Evolutionary conservation across 2,797 vertebrate genomes (phyloP), one percentile per base, ranked within the genome.

Genomic region (Acestrorhynchus altus): DNA sequence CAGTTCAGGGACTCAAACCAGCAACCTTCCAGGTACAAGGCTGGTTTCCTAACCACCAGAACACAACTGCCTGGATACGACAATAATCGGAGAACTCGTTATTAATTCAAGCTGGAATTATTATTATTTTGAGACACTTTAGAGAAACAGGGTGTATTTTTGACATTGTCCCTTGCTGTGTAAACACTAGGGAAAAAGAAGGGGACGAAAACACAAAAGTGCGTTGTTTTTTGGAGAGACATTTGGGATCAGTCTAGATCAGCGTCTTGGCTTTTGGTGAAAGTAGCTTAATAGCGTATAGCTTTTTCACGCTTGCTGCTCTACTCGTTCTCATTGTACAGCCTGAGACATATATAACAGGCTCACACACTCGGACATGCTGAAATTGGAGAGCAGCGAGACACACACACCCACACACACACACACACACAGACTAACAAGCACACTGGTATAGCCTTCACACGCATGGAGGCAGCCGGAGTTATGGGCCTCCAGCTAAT

Each of bases 341-440:
- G 57, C 31, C 18, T 8, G 57, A 35, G 31, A 31, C 39, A 66
- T 51, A 13, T 67, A 71, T 80, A 79, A 86, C 86, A 77, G 85
- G 83, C 67, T 76, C 49, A 46, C 52, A 39, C 79, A 86, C 83
- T 72, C 65, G 76, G 82, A 26, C 78, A 63, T 71, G 28, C 71
- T 81, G 78, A 84, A 85, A 84, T 72, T 69, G 78, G 83, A 73
- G 64, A 28, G n/a, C 72, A 82, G 74, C 31, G 3, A 13, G 49
- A 79, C 60, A 61, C 59, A 63, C 57, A 51, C 42, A 51, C 57
- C 63, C 46, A 52, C 59, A 65, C 56, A 47, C 63, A 74, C 59
- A 63, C 46, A 52, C 26, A 40, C 59, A 74, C 28, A 18, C 26
- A 74, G 24, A 18, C 73, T 88, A 84, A 75, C 83, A 80, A 61